phyloP scores from a whole-genome alignment of 2,888 invertebrate genomes.

The Lutraria lutraria region DNA sequence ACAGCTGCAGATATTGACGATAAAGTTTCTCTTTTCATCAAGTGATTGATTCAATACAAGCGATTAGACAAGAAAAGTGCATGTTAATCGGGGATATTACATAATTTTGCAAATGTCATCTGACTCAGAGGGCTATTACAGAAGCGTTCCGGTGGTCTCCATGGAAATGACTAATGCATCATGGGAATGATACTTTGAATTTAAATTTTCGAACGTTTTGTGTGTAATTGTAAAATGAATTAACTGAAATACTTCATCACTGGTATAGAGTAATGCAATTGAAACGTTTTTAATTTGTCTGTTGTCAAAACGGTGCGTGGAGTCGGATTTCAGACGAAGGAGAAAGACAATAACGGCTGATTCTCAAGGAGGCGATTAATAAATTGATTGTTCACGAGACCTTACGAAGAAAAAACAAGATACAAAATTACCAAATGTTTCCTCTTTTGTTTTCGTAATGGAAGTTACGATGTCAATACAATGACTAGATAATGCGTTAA shows the following conservation, averaged over 20 bases:
- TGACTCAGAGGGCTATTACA: slow-evolving; percentile 18
- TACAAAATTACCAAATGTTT: neutral
- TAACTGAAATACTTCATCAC: neutral
- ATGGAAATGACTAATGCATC: slow-evolving; percentile 33
- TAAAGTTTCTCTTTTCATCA: slow-evolving; percentile 28
- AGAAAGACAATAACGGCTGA: neutral
- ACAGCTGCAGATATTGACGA: slow-evolving; percentile 19
- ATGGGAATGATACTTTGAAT: slow-evolving; percentile 14
- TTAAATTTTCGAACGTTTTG: slow-evolving; percentile 22
- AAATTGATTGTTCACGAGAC: slow-evolving; percentile 12
- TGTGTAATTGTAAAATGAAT: neutral
- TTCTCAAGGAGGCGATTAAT: neutral
- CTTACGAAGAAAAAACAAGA: neutral
- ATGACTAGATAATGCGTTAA: neutral
- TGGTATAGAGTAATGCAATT: neutral
- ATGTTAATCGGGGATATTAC: slow-evolving; percentile 30
- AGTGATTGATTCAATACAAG: slow-evolving; percentile 27
- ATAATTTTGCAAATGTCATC: slow-evolving; percentile 32
- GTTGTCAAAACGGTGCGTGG: neutral
- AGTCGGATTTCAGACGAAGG: neutral
- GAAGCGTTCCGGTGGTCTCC: slow-evolving; percentile 20
- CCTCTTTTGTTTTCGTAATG: slow-evolving; percentile 6
- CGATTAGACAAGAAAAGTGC: slow-evolving; percentile 37
- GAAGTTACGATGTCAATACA: neutral
- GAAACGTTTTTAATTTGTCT: neutral